phyloP scores from a whole-genome alignment of 2,797 vertebrate species.

The Sebastes wilsoni region DNA sequence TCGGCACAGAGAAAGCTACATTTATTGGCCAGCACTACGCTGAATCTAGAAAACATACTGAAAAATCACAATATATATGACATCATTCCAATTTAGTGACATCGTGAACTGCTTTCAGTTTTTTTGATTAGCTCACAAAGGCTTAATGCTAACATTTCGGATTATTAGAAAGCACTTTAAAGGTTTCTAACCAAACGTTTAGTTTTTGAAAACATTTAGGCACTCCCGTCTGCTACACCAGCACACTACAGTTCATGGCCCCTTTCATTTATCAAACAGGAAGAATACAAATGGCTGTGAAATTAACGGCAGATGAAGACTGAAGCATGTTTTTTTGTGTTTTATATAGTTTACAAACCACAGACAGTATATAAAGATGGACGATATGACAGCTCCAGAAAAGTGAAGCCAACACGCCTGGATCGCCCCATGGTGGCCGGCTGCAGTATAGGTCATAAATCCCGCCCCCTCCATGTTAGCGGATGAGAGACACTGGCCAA shows the following conservation, averaged over 20 bases:
- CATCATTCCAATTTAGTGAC: slow-evolving; percentile 63
- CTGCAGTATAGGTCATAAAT: too few relatives aligned
- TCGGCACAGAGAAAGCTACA: slow-evolving; percentile 55
- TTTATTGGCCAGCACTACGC: slow-evolving; percentile 39
- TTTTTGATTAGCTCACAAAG: slow-evolving; percentile 47
- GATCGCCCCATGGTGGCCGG: too few relatives aligned
- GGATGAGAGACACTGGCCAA: too few relatives aligned
- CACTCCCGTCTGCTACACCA: slow-evolving; percentile 66
- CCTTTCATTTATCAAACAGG: slow-evolving; percentile 38
- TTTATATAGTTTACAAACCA: slow-evolving; percentile 32
- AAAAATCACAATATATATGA: slow-evolving; percentile 41
- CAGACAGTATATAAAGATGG: too few relatives aligned
- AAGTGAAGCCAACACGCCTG: too few relatives aligned
- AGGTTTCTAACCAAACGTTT: slow-evolving; percentile 58
- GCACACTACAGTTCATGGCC: slow-evolving; percentile 52
- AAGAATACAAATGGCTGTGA: slow-evolving; percentile 48
- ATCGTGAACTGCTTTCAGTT: slow-evolving; percentile 48
- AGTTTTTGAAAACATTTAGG: slow-evolving; percentile 56
- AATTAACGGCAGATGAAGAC: slow-evolving; percentile 50
- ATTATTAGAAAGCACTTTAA: slow-evolving; percentile 60
- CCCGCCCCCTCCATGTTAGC: too few relatives aligned
- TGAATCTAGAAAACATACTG: slow-evolving; percentile 36
- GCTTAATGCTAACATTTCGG: slow-evolving; percentile 45
- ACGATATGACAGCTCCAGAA: too few relatives aligned
- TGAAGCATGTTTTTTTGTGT: slow-evolving; percentile 54